Evolutionary conservation across 2,888 invertebrate species (phyloP).

Genomic region (Melieria picta): DNA sequence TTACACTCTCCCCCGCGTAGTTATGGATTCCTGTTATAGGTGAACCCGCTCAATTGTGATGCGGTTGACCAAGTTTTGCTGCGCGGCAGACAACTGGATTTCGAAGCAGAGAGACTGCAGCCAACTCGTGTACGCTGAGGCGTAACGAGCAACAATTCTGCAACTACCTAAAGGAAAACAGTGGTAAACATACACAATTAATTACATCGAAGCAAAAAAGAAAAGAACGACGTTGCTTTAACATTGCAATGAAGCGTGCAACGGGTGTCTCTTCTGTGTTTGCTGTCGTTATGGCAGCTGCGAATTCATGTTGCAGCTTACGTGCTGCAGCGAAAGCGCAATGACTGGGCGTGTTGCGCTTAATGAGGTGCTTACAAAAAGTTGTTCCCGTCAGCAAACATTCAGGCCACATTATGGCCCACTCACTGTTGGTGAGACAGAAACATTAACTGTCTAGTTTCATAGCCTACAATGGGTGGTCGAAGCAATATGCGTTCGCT

Average conservation of each 20-base stretch:
- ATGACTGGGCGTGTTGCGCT: background rate
- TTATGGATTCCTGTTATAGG: background rate
- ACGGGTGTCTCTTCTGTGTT: background rate
- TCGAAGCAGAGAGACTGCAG: background rate
- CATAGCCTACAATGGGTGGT: no score
- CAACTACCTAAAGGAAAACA: background rate
- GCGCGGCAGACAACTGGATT: background rate
- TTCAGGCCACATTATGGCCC: no score
- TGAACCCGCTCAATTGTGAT: background rate
- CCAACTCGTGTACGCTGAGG: background rate
- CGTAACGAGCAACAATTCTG: background rate
- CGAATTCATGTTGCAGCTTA: background rate
- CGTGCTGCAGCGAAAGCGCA: background rate
- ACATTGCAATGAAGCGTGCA: background rate
- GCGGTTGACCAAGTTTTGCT: constrained; percentile 8
- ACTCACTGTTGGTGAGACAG: no score
- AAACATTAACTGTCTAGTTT: no score
- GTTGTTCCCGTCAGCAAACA: no score
- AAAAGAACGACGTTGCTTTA: background rate
- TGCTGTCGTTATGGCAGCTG: background rate
- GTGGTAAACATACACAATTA: background rate
- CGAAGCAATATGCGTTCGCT: no score
- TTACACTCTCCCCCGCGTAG: background rate
- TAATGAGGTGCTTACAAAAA: background rate
- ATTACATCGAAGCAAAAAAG: background rate